These are phyloP conservation scores for Cynopterus sphinx DNA, from an alignment of 2,797 vertebrate genomes.

Conservation along the genomic window DNA sequence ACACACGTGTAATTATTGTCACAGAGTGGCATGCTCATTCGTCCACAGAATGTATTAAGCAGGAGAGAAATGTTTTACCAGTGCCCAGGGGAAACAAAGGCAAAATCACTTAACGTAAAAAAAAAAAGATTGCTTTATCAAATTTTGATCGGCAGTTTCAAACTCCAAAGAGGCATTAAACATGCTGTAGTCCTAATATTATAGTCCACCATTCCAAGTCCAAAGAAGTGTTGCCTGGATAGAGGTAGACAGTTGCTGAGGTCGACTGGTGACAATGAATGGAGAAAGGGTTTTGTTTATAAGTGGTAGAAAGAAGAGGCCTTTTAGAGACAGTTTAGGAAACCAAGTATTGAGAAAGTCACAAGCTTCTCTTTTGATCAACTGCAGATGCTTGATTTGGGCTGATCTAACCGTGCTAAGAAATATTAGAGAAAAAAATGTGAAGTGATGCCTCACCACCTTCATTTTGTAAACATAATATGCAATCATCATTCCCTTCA, in stretches of 20 bases:
- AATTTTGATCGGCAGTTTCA: constrained; percentile 12
- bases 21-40: not conserved
- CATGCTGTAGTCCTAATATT: not conserved
- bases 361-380: constrained; percentile 13
- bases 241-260: not conserved
- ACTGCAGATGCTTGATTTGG: not conserved
- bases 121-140: not conserved
- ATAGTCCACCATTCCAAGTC: not conserved
- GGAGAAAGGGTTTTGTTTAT: not conserved
- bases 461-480: not conserved
- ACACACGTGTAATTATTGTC: not conserved
- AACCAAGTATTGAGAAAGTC: constrained; percentile 10
- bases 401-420: not conserved
- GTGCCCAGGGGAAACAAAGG: constrained; percentile 38
- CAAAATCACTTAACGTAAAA: not conserved
- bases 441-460: not conserved
- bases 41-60: not conserved
- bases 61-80: constrained; percentile 5
- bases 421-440: constrained; percentile 15
- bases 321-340: not conserved
- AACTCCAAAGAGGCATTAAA: not conserved
- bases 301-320: not conserved
- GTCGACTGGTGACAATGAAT: not conserved
- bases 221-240: not conserved
- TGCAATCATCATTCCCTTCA: not conserved